Base-by-base conservation (phyloP, 2,888 invertebrate genomes). In the Cephus spinipes region DNA sequence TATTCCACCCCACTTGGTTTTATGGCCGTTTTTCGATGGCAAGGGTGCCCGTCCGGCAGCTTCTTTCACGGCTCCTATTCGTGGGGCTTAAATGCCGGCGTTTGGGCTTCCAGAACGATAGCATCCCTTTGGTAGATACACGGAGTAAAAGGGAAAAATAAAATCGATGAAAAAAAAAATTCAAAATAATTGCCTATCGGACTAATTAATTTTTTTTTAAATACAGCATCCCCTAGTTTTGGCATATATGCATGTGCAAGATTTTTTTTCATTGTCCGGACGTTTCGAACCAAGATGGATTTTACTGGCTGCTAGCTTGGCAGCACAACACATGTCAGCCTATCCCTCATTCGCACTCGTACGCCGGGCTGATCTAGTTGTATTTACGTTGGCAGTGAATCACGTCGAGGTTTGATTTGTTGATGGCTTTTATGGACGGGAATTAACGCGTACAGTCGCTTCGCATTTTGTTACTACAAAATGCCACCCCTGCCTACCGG, bases 331-430 rank as follows among this genome's bases (percentile, higher is more conserved):
- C 73, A 33, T 86, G 88, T 88, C 88, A 87, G 87, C 86, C 89
- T 87, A 90, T 89, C 89, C 88, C 87, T 90, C 89, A 90, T 88
- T 87, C 87, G 83, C 85, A 85, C 86, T 84, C 84, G 86, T 87
- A 87, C 88, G 88, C 86, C 86, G 68, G 73, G 86, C 89, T 90
- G 90, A 90, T 91, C 91, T 89, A 89, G 89, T 90, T 90, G 89
- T 91, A 90, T 91, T 91, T 91, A 90, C 89, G 90, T 88, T 86
- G 85, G 90, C 89, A 90, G 88, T 91, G 90, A 91, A 91, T 91
- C 90, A 90, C 87, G 90, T 90, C 89, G 86, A 84, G 84, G 87
- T 90, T 91, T 91, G 90, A 90, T 91, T 91, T 91, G 91, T 91
- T 88, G 91, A 91, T 90, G 90, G 90, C 89, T 91, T 91, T 91